phyloP scores from a whole-genome alignment of 2,797 vertebrate genomes.

The Phataginus tetradactyla region DNA sequence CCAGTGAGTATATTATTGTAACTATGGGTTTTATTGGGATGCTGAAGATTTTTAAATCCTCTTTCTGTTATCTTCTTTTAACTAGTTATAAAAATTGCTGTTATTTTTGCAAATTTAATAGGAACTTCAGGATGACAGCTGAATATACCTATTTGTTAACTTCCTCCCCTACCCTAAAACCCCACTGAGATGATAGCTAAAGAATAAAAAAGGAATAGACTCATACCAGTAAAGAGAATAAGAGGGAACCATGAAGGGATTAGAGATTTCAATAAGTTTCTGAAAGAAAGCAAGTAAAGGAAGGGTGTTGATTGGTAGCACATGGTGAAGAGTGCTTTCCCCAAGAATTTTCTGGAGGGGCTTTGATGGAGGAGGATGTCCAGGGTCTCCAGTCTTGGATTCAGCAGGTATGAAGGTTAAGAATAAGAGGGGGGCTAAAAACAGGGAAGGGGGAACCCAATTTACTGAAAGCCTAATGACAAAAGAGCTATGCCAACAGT shows the following conservation, averaged over 20 bases:
- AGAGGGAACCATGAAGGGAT: background rate
- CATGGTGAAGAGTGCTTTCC: background rate
- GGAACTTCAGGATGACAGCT: background rate
- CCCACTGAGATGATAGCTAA: background rate
- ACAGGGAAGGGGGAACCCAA: background rate
- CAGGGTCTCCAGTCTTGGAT: background rate
- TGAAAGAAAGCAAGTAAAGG: background rate
- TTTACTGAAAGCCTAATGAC: background rate
- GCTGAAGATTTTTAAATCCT: background rate
- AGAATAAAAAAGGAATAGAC: background rate
- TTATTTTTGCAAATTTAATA: background rate
- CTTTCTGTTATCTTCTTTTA: background rate
- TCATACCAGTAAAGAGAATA: background rate
- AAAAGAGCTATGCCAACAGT: background rate
- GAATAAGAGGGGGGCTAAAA: background rate
- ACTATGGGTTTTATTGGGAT: background rate
- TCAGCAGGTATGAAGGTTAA: background rate
- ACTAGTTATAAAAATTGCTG: background rate
- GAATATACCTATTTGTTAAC: background rate
- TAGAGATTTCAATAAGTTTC: background rate
- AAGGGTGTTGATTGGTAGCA: background rate
- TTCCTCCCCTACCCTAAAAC: background rate
- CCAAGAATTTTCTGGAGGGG: background rate
- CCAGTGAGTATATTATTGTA: background rate
- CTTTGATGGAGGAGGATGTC: background rate